Conservation (phyloP, 1,140 invertebrate genomes). For the Battus philenor region DNA sequence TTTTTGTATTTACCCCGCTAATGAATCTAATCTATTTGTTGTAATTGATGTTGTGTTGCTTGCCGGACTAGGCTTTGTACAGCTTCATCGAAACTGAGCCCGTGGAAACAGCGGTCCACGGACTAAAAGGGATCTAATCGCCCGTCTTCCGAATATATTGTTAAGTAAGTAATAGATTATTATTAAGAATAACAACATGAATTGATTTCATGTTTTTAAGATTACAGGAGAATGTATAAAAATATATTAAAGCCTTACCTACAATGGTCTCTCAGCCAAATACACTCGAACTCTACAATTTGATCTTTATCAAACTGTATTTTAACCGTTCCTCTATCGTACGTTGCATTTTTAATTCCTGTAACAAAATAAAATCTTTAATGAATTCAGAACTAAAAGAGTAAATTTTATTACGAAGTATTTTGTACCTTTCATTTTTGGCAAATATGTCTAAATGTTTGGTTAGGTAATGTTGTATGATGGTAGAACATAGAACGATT, state of each 20-base stretch:
- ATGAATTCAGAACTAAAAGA: no score
- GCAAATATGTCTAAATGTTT: no score
- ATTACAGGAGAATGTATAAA: not conserved
- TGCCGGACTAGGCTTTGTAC: no score
- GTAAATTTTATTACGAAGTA: no score
- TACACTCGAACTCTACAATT: not conserved
- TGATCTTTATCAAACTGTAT: not conserved
- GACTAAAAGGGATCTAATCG: not conserved
- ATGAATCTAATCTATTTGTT: no score
- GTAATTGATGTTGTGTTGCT: not conserved
- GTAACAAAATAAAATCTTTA: no score
- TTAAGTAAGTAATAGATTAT: not conserved
- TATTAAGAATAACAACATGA: not conserved
- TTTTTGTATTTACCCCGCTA: not conserved
- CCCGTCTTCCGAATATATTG: not conserved
- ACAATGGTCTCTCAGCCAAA: conserved; percentile 13
- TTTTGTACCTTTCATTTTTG: no score
- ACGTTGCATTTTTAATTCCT: conserved; percentile 7
- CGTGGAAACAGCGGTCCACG: no score
- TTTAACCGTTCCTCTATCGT: not conserved
- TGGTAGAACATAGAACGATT: no score
- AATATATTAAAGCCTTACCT: conserved; percentile 1
- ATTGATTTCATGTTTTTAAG: not conserved
- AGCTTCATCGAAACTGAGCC: no score
- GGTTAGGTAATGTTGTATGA: no score